These are phyloP conservation scores for Corythornis vintsioides DNA, from an alignment of 2,113 vertebrate genomes.

Conservation along the genomic window DNA sequence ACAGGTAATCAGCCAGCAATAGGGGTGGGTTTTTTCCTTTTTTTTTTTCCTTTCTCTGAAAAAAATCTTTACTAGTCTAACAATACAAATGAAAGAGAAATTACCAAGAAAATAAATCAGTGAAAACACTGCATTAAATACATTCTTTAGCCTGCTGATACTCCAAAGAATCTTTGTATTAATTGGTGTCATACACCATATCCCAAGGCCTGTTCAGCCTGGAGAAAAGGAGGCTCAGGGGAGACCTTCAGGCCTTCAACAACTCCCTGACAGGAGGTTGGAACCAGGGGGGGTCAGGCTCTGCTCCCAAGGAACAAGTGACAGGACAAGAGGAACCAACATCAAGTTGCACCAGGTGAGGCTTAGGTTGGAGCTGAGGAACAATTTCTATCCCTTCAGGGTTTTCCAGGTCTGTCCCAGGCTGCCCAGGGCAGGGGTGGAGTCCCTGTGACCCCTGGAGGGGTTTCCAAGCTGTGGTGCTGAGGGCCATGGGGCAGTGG, in stretches of 20 bases:
- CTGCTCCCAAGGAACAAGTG: background rate
- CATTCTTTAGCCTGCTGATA: background rate
- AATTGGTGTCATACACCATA: background rate
- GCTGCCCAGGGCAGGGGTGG: background rate
- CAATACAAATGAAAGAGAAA: background rate
- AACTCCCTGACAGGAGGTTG: background rate
- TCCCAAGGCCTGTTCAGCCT: background rate
- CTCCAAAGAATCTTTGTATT: background rate
- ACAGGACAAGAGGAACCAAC: background rate
- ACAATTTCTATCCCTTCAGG: background rate
- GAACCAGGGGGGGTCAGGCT: background rate
- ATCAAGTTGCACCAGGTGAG: background rate
- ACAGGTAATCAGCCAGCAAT: background rate
- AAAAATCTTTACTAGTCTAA: background rate
- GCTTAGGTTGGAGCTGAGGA: background rate
- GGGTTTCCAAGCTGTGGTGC: background rate
- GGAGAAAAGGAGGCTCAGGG: background rate
- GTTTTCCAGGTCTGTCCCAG: no score
- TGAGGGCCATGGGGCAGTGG: background rate
- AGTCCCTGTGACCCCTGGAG: background rate
- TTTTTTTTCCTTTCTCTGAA: background rate
- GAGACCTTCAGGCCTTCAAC: background rate
- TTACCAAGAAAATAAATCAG: background rate
- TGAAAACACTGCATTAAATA: background rate
- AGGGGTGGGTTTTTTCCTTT: fast-evolving